Evolutionary conservation across 2,888 invertebrate genomes (phyloP).

Genomic region (Andrena marginata): DNA sequence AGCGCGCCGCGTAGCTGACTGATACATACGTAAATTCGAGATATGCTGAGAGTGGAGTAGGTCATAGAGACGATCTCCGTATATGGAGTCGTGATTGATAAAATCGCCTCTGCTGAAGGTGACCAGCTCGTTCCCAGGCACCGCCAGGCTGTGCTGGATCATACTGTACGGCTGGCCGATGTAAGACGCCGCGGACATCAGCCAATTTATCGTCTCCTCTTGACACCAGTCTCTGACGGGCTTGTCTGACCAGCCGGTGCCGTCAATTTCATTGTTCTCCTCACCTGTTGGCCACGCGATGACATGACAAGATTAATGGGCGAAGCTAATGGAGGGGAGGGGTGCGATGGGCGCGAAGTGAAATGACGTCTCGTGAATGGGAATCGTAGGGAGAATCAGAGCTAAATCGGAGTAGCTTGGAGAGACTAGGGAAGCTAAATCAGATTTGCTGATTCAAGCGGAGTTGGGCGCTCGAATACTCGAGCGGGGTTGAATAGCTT

Average conservation of each 20-base stretch:
- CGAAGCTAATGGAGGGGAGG: not conserved
- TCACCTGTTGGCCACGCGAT: constrained; percentile 69
- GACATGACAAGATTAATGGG: not conserved
- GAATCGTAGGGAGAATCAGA: not conserved
- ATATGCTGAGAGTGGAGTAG: constrained; percentile 78
- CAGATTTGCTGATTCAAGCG: no score
- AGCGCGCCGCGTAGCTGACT: not conserved
- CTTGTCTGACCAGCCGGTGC: constrained; percentile 86
- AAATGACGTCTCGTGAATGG: not conserved
- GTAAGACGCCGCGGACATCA: constrained; percentile 79
- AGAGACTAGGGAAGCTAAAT: no score
- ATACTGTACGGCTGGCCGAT: constrained; percentile 79
- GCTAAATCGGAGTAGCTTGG: no score
- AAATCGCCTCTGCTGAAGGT: constrained; percentile 78
- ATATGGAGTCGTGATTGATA: constrained; percentile 77
- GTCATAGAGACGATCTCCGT: constrained; percentile 80
- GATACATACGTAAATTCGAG: constrained; percentile 75
- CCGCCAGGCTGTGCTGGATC: constrained; percentile 79
- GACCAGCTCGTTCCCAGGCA: constrained; percentile 79
- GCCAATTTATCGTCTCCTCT: constrained; percentile 87
- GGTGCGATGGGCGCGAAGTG: not conserved
- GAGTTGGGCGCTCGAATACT: no score
- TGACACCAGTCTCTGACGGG: constrained; percentile 86
- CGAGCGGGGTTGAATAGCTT: no score
- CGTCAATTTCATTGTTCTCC: constrained; percentile 75